These are phyloP conservation scores for Vultur gryphus DNA, from an alignment of 2,797 vertebrate genomes.

Conservation along the genomic window DNA sequence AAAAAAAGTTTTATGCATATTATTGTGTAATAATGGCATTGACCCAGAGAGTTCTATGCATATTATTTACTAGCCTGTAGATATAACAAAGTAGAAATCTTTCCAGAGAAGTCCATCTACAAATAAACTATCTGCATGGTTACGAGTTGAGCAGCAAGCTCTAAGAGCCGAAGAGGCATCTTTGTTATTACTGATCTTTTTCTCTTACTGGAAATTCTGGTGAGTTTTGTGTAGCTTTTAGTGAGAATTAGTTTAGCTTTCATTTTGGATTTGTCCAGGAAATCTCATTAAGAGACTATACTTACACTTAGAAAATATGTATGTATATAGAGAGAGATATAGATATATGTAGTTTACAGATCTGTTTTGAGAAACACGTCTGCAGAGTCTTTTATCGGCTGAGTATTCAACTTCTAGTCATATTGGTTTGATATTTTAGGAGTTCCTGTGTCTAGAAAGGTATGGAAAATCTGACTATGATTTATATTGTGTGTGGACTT, in stretches of 20 bases:
- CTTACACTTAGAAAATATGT: background rate
- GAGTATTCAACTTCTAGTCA: background rate
- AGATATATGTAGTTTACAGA: background rate
- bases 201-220: background rate
- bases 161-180: background rate
- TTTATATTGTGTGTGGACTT: conserved; percentile 76
- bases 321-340: background rate
- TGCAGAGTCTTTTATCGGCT: background rate
- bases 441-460: conserved; percentile 72
- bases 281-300: background rate
- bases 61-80: background rate
- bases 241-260: background rate
- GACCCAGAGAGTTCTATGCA: background rate
- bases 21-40: background rate
- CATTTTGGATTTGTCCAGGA: background rate
- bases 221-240: background rate
- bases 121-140: background rate
- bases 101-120: background rate
- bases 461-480: conserved; percentile 70
- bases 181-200: background rate
- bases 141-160: background rate
- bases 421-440: conserved; percentile 69
- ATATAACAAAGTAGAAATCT: background rate
- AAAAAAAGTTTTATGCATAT: background rate
- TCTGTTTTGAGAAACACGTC: background rate